These are phyloP conservation scores for Meandrina meandrites DNA, from an alignment of 92 coral and sea anemone genomes.

Conservation along the genomic window DNA sequence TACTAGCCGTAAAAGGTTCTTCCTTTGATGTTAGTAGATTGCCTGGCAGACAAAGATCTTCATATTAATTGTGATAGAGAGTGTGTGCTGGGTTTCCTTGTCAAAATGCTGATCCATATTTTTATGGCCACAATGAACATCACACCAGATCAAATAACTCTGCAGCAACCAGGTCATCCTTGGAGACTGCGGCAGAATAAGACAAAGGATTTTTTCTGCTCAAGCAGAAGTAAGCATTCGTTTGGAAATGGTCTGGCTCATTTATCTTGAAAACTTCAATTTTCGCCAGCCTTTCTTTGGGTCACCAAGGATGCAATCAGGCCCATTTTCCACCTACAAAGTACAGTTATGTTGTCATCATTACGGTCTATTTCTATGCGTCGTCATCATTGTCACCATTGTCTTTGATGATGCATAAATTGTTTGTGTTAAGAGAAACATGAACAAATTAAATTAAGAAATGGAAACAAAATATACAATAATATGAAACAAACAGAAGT, in stretches of 20 bases:
- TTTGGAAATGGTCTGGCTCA: no score
- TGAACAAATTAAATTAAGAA: background rate
- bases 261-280: no score
- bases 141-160: background rate
- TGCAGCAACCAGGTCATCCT: background rate
- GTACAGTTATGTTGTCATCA: background rate
- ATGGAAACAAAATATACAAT: no score
- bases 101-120: background rate
- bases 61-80: background rate
- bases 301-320: no score
- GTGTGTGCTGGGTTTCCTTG: background rate
- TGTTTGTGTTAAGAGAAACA: background rate
- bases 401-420: background rate
- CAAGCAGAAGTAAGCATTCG: no score
- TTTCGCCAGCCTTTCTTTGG: no score
- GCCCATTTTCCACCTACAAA: no score
- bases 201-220: no score
- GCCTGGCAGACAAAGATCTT: background rate
- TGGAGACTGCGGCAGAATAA: no score
- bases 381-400: background rate
- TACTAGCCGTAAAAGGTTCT: constrained; percentile 78
- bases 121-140: background rate
- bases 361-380: background rate
- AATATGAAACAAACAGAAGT: background rate
- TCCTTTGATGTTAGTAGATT: constrained; percentile 38